Conservation (phyloP, 2,888 invertebrate genomes). For the Sesia apiformis region DNA sequence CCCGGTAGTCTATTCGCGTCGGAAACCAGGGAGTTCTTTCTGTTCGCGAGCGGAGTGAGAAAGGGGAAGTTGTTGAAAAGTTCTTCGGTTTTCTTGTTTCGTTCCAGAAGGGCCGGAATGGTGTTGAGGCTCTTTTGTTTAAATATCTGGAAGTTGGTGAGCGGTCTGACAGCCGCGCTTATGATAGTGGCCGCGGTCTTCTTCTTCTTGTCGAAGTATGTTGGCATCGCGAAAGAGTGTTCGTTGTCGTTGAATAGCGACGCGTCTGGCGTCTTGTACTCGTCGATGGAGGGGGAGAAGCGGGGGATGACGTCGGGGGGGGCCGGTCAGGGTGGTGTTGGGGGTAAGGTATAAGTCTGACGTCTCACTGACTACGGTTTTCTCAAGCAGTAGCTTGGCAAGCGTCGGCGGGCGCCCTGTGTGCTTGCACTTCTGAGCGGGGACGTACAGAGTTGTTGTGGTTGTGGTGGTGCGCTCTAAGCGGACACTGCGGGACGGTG, state of each 20-base stretch:
- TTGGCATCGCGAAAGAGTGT: conserved; percentile 58
- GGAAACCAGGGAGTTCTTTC: conserved; percentile 57
- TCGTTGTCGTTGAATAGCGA: conserved; percentile 24
- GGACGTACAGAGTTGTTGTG: conserved; percentile 25
- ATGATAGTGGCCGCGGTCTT: conserved; percentile 39
- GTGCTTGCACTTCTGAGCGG: conserved; percentile 28
- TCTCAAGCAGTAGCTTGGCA: conserved; percentile 33
- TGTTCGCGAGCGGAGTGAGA: conserved; percentile 73
- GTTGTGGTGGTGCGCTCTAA: conserved; percentile 35
- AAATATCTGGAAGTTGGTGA: conserved; percentile 60
- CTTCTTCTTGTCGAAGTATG: conserved; percentile 61
- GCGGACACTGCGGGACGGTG: conserved; percentile 34
- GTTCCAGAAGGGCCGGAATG: conserved; percentile 53
- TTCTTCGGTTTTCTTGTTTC: conserved; percentile 45
- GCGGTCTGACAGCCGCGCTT: conserved; percentile 45
- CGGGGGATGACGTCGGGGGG: conserved; percentile 53
- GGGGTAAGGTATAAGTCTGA: conserved; percentile 53
- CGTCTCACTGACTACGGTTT: conserved; percentile 29
- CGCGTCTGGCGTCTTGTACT: conserved; percentile 47
- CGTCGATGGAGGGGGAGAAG: conserved; percentile 40
- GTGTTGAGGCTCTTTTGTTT: conserved; percentile 68
- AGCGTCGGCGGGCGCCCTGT: conserved; percentile 27
- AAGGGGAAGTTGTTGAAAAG: conserved; percentile 74
- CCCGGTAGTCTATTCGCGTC: conserved; percentile 48
- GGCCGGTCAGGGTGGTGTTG: conserved; percentile 36